Base-by-base conservation (phyloP, 2,113 vertebrate genomes). In the Poeciliopsis turrubarensis region DNA sequence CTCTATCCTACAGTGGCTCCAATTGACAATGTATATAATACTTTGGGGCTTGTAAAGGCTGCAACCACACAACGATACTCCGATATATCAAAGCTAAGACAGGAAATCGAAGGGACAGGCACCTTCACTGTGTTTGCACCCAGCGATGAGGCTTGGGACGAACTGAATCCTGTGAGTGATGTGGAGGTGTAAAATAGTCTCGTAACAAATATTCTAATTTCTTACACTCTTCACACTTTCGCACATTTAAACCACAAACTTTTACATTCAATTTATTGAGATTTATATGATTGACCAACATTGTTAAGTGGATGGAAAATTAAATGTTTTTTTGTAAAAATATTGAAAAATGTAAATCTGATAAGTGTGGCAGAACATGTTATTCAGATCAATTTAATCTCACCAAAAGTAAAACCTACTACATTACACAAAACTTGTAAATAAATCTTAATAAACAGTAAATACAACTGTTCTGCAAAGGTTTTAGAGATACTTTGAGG, bases 81-180 rank as follows among this genome's bases (percentile, higher is more conserved):
- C 1, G 95, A 97, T 7, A 69, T 94, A 3, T 97, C 97, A 72
- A 95, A 93, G 37, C 91, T 99, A 77, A 95, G 93, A 72, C 92
- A 93, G 79, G 95, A 99, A 79, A 95, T 99, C 0, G 95, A 97
- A 78, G 98, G 97, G 78, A 84, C 85, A 29, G 97, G 97, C 26
- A 95, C 97, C 0, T 98, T 92, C 86, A 99, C 97, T 27, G 95
- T 98, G 87, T 99, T 99, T 83, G 95, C 98, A 57, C 98, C 98
- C 0, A 99, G 95, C 73, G 95, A 98, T 25, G 98, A 99, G 3
- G 98, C 97, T 27, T 99, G 98, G 98, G 91, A 96, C 0, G 77
- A 91, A 65, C 80, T 99, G 86, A 90, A 95, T 57, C 7, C 89
- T 64, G 98, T 99, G 95, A 96, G 94, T 92, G 27, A 25, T 65